Evolutionary conservation across 1,140 invertebrate species (phyloP).

Genomic region (Psilanteris sp.): DNA sequence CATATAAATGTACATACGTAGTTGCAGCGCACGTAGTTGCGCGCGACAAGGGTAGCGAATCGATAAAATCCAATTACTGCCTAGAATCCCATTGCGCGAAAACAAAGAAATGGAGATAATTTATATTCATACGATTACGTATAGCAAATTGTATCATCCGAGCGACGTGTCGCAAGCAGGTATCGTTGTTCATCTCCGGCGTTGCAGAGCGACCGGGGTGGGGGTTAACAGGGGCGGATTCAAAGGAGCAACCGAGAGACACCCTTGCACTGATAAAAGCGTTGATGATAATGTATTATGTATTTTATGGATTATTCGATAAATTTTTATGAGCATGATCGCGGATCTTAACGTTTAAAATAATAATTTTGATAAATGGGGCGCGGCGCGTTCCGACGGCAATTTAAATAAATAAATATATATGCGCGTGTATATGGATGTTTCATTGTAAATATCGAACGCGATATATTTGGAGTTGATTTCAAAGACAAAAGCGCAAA

Average conservation of each 20-base stretch:
- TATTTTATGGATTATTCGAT: slow-evolving; percentile 16
- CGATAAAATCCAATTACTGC: slow-evolving; percentile 60
- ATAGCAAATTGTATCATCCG: slow-evolving; percentile 55
- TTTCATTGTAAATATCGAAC: no score
- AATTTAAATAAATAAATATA: no score
- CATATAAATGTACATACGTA: slow-evolving; percentile 34
- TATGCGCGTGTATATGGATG: no score
- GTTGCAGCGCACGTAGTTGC: slow-evolving; percentile 16
- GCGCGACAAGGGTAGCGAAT: slow-evolving; percentile 37
- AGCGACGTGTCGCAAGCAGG: slow-evolving; percentile 52
- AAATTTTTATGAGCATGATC: slow-evolving; percentile 11
- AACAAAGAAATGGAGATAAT: slow-evolving; percentile 61
- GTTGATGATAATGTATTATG: slow-evolving; percentile 42
- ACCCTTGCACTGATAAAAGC: slow-evolving; percentile 26
- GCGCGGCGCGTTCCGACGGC: no score
- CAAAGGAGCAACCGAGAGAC: slow-evolving; percentile 10
- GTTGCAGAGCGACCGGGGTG: slow-evolving; percentile 3
- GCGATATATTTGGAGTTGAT: no score
- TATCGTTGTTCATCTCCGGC: slow-evolving; percentile 60
- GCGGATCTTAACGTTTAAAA: background rate
- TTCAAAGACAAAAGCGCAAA: no score
- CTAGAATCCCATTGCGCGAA: slow-evolving; percentile 48
- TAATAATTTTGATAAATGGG: no score
- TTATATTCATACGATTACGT: slow-evolving; percentile 63
- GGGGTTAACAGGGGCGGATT: slow-evolving; percentile 14